Evolutionary conservation across 2,113 vertebrate species (phyloP).

Genomic region (Pygoscelis adeliae): DNA sequence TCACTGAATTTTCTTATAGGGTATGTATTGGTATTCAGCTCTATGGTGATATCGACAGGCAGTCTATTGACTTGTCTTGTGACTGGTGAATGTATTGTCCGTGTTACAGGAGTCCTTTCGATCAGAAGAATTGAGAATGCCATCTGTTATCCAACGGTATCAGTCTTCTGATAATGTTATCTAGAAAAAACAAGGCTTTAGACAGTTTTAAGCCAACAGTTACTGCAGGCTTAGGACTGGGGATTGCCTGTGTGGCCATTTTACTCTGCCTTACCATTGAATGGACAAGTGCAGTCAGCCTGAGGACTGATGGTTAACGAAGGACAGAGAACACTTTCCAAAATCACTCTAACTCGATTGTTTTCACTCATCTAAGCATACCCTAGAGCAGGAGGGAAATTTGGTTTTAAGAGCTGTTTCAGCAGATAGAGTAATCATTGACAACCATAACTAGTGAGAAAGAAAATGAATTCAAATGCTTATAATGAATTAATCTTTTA

Average conservation of each 20-base stretch:
- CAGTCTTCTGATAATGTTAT: background rate
- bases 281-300: background rate
- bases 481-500: background rate
- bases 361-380: background rate
- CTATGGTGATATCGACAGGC: accelerated
- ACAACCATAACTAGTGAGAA: background rate
- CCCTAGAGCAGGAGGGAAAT: background rate
- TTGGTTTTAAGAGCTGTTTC: background rate
- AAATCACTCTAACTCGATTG: background rate
- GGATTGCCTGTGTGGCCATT: background rate
- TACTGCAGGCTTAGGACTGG: background rate
- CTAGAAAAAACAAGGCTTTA: background rate
- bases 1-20: background rate
- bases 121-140: background rate
- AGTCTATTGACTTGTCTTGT: background rate
- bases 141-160: background rate
- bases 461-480: background rate
- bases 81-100: background rate
- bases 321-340: background rate
- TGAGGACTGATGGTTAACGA: background rate
- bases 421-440: background rate
- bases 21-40: background rate
- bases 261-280: background rate
- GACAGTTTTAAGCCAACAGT: background rate
- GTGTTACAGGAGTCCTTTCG: background rate